phyloP scores from a whole-genome alignment of 2,113 vertebrate species.

The Amphiprion ocellaris region DNA sequence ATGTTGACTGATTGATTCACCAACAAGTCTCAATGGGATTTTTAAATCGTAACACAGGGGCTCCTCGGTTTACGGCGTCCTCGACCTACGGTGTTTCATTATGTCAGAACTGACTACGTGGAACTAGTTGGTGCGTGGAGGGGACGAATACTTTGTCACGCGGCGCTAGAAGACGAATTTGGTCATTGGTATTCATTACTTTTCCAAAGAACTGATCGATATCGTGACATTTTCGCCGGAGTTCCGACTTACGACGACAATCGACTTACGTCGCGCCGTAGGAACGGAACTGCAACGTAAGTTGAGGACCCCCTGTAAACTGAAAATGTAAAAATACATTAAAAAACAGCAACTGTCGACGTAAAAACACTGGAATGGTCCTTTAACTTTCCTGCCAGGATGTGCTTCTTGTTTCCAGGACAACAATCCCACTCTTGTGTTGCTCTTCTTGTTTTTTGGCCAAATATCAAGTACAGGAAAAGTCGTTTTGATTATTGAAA shows the following conservation, averaged over 20 bases:
- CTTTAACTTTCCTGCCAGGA: constrained; percentile 24
- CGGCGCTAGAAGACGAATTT: too few relatives aligned
- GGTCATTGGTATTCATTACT: too few relatives aligned
- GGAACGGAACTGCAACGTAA: too few relatives aligned
- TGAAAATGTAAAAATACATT: background rate
- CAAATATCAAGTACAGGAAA: background rate
- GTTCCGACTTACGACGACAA: too few relatives aligned
- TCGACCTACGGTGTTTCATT: too few relatives aligned
- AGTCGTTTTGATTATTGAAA: background rate
- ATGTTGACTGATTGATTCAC: background rate
- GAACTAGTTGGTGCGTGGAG: too few relatives aligned
- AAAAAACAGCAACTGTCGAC: background rate
- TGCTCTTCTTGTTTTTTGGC: background rate
- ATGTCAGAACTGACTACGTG: too few relatives aligned
- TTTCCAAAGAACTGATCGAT: too few relatives aligned
- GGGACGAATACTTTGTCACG: too few relatives aligned
- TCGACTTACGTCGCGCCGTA: too few relatives aligned
- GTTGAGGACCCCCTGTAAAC: background rate
- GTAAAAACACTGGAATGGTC: constrained; percentile 22
- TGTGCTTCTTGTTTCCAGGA: constrained; percentile 30
- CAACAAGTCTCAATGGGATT: background rate
- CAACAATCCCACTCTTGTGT: background rate
- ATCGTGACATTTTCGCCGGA: too few relatives aligned
- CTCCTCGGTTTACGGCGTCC: too few relatives aligned
- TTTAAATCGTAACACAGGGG: background rate